Evolutionary conservation across 2,113 vertebrate genomes (phyloP).

Genomic region (Reinhardtius hippoglossoides): DNA sequence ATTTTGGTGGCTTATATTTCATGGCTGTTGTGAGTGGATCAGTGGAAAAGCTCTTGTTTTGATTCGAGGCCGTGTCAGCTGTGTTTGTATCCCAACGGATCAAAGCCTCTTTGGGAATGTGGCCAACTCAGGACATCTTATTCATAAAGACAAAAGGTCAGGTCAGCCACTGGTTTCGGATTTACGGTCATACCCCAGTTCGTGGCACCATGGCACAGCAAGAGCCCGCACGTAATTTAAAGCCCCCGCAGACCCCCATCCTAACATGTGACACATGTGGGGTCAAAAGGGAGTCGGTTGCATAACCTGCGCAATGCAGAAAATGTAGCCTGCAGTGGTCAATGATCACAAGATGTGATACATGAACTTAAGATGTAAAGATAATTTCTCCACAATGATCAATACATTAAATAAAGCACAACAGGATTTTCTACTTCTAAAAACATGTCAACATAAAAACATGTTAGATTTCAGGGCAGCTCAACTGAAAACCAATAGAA

Average conservation of each 20-base stretch:
- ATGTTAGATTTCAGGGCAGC: too few species aligned
- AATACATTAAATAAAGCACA: background rate
- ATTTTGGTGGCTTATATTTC: background rate
- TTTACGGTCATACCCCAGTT: conserved; percentile 61
- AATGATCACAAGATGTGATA: conserved; percentile 8
- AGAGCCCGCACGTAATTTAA: conserved; percentile 37
- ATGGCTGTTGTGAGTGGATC: background rate
- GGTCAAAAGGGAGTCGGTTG: conserved; percentile 35
- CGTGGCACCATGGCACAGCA: conserved; percentile 58
- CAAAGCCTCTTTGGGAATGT: conserved; percentile 63
- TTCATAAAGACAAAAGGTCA: conserved; percentile 70
- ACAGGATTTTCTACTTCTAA: background rate
- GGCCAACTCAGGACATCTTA: conserved; percentile 58
- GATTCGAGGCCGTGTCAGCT: background rate
- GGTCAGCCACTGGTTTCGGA: conserved; percentile 41
- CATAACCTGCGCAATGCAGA: conserved; percentile 33
- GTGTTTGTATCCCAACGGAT: conserved; percentile 44
- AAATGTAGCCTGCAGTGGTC: background rate
- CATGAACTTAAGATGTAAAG: background rate
- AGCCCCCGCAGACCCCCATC: conserved; percentile 7
- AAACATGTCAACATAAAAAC: too few species aligned
- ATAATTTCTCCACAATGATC: background rate
- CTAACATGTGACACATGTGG: conserved; percentile 55
- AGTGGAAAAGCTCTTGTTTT: conserved; percentile 16
- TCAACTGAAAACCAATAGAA: background rate